These are phyloP conservation scores for Drosophila punjabiensis DNA, from an alignment of 1,140 invertebrate genomes.

Conservation along the genomic window DNA sequence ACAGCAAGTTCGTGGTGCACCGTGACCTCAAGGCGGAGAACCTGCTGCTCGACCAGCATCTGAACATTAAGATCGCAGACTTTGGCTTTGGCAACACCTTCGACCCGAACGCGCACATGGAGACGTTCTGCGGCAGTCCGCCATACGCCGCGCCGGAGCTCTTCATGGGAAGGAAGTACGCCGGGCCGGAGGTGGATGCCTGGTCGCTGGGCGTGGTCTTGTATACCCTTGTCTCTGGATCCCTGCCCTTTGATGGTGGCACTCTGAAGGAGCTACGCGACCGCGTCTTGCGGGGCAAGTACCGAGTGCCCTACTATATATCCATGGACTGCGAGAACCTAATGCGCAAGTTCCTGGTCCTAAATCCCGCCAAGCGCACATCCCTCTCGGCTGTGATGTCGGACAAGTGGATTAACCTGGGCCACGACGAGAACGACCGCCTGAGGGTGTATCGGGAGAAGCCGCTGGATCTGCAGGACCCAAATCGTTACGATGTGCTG, in stretches of 20 bases:
- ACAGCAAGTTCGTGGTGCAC: constrained; percentile 99
- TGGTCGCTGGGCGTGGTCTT: constrained; percentile 99
- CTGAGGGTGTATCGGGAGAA: constrained; percentile 97
- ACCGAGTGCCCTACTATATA: constrained; percentile 99
- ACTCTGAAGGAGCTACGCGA: constrained; percentile 98
- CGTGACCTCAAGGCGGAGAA: constrained; percentile 98
- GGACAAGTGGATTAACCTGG: constrained; percentile 99
- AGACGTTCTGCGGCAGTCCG: constrained; percentile 99
- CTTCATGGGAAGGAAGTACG: constrained; percentile 99
- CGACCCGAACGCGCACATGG: constrained; percentile 98
- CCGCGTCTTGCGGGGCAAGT: constrained; percentile 98
- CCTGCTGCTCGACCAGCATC: constrained; percentile 98
- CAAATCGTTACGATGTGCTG: constrained; percentile 90
- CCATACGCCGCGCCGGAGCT: constrained; percentile 99
- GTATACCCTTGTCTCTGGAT: constrained; percentile 99
- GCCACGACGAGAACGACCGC: constrained; percentile 98
- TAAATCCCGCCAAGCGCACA: constrained; percentile 98
- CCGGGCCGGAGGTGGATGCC: constrained; percentile 99
- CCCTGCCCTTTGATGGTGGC: constrained; percentile 99
- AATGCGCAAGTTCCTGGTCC: constrained; percentile 99
- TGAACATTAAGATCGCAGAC: constrained; percentile 99
- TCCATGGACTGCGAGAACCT: constrained; percentile 99
- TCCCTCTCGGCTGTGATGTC: constrained; percentile 98
- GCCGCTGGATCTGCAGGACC: constrained; percentile 69
- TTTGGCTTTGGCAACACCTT: constrained; percentile 99